Evolutionary conservation across 2,888 invertebrate species (phyloP), one percentile per base, ranked within the genome.

Genomic region (Orchesellides sinensis): DNA sequence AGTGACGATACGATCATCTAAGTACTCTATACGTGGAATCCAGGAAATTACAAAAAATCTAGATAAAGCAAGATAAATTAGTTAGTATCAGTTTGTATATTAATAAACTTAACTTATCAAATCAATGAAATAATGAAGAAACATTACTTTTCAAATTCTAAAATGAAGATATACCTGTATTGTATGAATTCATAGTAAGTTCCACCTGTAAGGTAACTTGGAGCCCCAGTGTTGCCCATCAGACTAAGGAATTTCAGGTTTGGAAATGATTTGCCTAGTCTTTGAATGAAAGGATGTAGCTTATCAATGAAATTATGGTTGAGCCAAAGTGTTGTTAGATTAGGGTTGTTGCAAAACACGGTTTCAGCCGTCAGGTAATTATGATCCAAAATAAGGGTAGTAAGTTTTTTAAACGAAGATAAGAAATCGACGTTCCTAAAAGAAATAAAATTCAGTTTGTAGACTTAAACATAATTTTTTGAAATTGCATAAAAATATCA

Each of bases 201-300:
- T 49, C 94, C 94, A n/a, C 94, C 94, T 87, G 94, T 94, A 75
- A 95, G 92, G 88, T 93, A 94, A 86, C 94, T 94, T 0, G 95
- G 95, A 0, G 94, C 94, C 0, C 95, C 95, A 0, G 93, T 93
- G 90, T 97, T 97, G 21, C 96, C 96, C 96, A 97, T 95, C 79
- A 96, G 91, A 17, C 95, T 95, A 0, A 97, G 90, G 89, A 94
- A 94, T 88, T 92, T 92, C 27, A 97, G 90, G 88, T 93, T 93
- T 0, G 96, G 95, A 87, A 95, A 93, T 0, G 94, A 93, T 56
- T 92, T 91, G 86, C 93, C 92, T 83, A 96, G 91, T 88, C 93
- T 93, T 84, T 93, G 92, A 70, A 95, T 92, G 93, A 95, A 96
- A 14, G 94, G 94, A 90, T 93, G 93, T 2, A 96, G 89, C 73